These are phyloP conservation scores for Eudyptes chrysolophus DNA, from an alignment of 2,113 vertebrate species.

Conservation along the genomic window DNA sequence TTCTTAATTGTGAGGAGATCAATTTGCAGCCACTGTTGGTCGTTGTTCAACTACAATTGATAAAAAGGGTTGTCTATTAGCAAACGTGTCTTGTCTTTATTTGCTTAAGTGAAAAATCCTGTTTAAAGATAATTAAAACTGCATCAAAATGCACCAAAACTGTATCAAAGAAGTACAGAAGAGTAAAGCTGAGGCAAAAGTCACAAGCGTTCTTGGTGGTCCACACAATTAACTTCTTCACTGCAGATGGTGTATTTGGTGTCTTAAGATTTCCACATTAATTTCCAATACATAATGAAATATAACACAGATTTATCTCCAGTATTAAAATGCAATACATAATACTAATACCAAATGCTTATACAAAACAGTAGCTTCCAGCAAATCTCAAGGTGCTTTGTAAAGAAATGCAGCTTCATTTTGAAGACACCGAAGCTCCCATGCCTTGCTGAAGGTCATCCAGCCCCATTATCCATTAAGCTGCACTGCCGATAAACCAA, in stretches of 20 bases:
- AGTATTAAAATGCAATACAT: not conserved
- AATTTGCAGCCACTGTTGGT: conserved; percentile 90
- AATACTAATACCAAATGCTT: not conserved
- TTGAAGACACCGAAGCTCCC: not conserved
- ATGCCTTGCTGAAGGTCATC: not conserved
- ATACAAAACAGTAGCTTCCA: not conserved
- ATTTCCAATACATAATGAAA: not conserved
- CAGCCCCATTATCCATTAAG: not conserved
- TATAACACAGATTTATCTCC: not conserved
- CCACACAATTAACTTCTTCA: not conserved
- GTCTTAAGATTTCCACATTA: not conserved
- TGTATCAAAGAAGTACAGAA: not conserved
- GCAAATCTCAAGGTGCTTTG: not conserved
- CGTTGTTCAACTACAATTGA: conserved; percentile 78
- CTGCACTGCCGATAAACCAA: not conserved
- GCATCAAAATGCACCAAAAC: not conserved
- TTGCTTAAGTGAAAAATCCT: not conserved
- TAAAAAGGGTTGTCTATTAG: not conserved
- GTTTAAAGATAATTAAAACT: not conserved
- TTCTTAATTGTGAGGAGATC: conserved; percentile 86
- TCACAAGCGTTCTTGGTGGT: not conserved
- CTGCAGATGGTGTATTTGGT: not conserved
- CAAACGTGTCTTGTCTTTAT: not conserved
- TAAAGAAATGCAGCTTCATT: not conserved
- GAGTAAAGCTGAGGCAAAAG: not conserved